phyloP scores from a whole-genome alignment of 2,888 invertebrate genomes.

The Pilophorus perplexus region DNA sequence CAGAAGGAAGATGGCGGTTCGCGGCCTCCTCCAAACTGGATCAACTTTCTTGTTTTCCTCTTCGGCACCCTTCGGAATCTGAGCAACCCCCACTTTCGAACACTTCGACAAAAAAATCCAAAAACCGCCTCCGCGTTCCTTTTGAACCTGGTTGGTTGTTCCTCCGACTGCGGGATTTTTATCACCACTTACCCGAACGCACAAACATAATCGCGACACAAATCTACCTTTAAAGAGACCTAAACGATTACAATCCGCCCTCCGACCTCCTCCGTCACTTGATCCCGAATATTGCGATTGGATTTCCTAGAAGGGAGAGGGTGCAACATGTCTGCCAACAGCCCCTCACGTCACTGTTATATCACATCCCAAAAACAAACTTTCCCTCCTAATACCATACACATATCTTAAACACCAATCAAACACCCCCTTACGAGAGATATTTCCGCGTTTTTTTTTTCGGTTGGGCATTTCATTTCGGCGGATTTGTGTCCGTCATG shows the following conservation, averaged over 20 bases:
- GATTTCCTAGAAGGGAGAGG: not conserved
- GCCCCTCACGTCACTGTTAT: no score
- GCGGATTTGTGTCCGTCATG: no score
- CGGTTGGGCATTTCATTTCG: no score
- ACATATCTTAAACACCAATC: no score
- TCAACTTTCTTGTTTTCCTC: slow-evolving; percentile 4
- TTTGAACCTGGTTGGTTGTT: not conserved
- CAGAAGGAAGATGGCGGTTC: slow-evolving; percentile 27
- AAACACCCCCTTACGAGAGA: no score
- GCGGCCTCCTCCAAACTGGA: slow-evolving; percentile 16
- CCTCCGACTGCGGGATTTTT: not conserved
- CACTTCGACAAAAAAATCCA: not conserved
- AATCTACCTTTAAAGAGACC: not conserved
- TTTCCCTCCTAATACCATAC: no score
- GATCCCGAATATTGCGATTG: slow-evolving; percentile 8
- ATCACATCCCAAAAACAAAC: no score
- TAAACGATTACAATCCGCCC: slow-evolving; percentile 1
- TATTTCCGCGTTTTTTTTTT: no score
- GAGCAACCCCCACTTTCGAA: not conserved
- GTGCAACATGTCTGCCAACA: not conserved
- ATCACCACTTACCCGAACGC: not conserved
- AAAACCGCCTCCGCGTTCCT: not conserved
- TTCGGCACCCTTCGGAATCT: not conserved
- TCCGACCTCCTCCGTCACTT: slow-evolving; percentile 5
- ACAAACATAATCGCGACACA: not conserved